Conservation (phyloP, 2,888 invertebrate genomes). For the Galeopsomyia nigrocyanea region DNA sequence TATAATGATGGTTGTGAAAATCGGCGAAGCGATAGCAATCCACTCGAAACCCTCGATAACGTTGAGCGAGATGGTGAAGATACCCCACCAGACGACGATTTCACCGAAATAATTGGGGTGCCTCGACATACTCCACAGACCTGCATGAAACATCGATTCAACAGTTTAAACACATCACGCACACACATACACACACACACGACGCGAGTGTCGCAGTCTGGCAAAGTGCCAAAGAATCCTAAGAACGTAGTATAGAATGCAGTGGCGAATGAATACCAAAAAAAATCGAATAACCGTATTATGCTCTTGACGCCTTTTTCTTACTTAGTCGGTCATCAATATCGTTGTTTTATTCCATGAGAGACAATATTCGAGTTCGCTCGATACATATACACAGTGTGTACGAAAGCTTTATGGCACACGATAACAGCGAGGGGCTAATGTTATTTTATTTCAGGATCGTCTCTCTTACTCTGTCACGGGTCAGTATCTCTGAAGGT, state of each 20-base stretch:
- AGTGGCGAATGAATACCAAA: neutral
- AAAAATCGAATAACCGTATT: conserved; percentile 5
- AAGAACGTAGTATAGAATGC: neutral
- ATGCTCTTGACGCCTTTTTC: neutral
- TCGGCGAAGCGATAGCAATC: conserved; percentile 87
- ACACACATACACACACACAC: neutral
- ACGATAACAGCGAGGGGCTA: too few relatives aligned
- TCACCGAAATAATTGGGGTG: conserved; percentile 97
- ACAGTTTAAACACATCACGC: neutral
- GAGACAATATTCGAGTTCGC: too few relatives aligned
- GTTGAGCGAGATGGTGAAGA: conserved; percentile 89
- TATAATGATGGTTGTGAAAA: conserved; percentile 89
- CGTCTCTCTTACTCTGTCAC: too few relatives aligned
- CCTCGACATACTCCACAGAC: conserved; percentile 88
- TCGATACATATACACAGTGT: too few relatives aligned
- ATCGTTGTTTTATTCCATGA: too few relatives aligned
- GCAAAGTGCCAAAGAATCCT: neutral
- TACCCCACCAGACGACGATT: conserved; percentile 94
- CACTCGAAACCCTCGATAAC: conserved; percentile 89
- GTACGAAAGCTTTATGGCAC: too few relatives aligned
- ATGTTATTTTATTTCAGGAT: too few relatives aligned
- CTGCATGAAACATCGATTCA: conserved; percentile 55
- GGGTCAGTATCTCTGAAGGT: too few relatives aligned
- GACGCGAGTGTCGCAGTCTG: conserved; percentile 13
- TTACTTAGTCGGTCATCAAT: too few relatives aligned